Conservation (phyloP, 2,888 invertebrate species). For the Carterocephalus palaemon region DNA sequence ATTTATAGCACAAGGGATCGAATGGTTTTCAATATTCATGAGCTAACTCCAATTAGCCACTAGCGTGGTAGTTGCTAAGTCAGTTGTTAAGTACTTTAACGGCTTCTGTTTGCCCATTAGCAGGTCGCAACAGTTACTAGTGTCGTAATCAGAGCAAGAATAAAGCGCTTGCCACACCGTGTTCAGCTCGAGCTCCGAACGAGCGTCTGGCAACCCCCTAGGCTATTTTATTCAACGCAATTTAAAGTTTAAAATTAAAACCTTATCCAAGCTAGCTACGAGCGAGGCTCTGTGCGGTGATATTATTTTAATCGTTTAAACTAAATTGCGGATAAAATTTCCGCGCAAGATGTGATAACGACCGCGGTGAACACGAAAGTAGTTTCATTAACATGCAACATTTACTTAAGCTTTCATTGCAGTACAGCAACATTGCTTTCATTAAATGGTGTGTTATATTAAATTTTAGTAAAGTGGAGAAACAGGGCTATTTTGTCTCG, state of each 20-base stretch:
- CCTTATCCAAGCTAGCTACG: constrained; percentile 7
- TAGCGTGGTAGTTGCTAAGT: no score
- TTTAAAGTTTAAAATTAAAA: constrained; percentile 14
- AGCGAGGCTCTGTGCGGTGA: neutral
- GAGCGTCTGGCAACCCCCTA: constrained; percentile 14
- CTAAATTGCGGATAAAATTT: constrained; percentile 10
- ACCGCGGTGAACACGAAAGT: constrained; percentile 4
- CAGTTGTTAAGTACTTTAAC: no score
- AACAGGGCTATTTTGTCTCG: no score
- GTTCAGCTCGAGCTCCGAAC: constrained; percentile 12
- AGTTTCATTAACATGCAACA: constrained; percentile 6
- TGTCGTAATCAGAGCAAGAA: constrained; percentile 23
- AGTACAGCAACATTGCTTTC: neutral
- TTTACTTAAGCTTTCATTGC: neutral
- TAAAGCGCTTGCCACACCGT: constrained; percentile 15
- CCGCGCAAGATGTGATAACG: constrained; percentile 4
- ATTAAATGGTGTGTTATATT: no score
- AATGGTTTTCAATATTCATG: no score
- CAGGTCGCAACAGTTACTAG: constrained; percentile 24
- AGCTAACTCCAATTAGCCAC: no score
- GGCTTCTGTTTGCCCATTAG: constrained; percentile 27
- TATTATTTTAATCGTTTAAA: no score
- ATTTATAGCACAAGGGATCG: no score
- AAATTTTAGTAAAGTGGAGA: no score
- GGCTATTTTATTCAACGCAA: constrained; percentile 9